Conservation (phyloP, 2,113 vertebrate genomes). For the Oxyura jamaicensis region DNA sequence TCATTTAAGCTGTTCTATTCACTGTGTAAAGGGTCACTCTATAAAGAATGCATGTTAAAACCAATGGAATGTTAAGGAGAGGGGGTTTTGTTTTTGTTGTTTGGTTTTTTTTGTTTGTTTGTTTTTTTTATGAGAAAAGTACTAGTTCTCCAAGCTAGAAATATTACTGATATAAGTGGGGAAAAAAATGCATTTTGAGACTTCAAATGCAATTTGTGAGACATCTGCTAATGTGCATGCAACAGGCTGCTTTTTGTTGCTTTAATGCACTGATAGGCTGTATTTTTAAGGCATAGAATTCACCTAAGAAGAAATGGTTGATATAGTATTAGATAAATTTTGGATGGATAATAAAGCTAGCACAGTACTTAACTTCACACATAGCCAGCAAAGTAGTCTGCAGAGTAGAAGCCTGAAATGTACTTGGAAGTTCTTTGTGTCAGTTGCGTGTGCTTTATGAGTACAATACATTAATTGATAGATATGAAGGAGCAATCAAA, state of each 20-base stretch:
- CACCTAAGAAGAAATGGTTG: neutral
- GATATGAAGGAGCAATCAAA: constrained; percentile 55
- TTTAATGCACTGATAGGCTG: neutral
- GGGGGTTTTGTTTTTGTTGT: too few relatives aligned
- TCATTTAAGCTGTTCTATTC: neutral
- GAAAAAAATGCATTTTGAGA: neutral
- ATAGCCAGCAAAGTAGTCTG: neutral
- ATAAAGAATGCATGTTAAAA: neutral
- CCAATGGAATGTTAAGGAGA: neutral
- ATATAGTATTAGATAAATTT: neutral
- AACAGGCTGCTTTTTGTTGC: neutral
- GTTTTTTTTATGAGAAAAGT: neutral
- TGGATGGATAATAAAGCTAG: constrained; percentile 17
- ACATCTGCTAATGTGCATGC: neutral
- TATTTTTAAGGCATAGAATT: neutral
- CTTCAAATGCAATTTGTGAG: neutral
- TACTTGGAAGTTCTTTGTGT: neutral
- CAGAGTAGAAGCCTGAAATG: neutral
- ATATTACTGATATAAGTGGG: neutral
- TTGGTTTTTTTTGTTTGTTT: neutral
- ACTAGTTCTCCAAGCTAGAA: neutral
- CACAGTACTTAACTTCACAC: neutral
- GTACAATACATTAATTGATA: constrained; percentile 54
- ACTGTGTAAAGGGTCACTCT: neutral
- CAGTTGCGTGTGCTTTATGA: constrained; percentile 59